Percentiles rank a stretch among this genome's conserved stretches.
phyloP scores from a whole-genome alignment of 2,888 invertebrate species.

The Parthenolecanium corni region DNA sequence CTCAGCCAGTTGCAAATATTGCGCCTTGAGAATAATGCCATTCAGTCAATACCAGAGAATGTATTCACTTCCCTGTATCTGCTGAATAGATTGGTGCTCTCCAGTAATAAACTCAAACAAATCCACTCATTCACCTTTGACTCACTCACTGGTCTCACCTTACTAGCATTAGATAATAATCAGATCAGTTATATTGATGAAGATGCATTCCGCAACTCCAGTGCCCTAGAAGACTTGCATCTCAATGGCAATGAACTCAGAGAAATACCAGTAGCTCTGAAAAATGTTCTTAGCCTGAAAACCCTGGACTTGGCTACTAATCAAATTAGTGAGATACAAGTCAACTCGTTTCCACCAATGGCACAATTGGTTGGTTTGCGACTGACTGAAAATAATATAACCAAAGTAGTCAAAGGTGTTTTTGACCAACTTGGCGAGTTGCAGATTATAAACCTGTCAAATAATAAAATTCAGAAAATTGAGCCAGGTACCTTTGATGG shows the following conservation, averaged over 20 bases:
- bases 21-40: constrained; percentile 64
- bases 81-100: constrained; percentile 67
- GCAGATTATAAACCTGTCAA: constrained; percentile 69
- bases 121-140: constrained; percentile 65
- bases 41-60: constrained; percentile 64
- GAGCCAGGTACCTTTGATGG: constrained; percentile 66
- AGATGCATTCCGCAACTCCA: constrained; percentile 64
- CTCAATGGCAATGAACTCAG: constrained; percentile 68
- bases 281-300: constrained; percentile 61
- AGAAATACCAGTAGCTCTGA: constrained; percentile 56
- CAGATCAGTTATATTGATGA: constrained; percentile 61
- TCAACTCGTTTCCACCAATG: constrained; percentile 68
- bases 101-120: constrained; percentile 63
- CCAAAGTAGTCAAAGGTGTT: constrained; percentile 64
- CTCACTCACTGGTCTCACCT: constrained; percentile 58
- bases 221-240: constrained; percentile 68
- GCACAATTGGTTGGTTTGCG: constrained; percentile 67
- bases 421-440: constrained; percentile 66
- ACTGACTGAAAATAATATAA: constrained; percentile 72
- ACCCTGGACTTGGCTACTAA: constrained; percentile 77
- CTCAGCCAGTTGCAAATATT: constrained; percentile 67
- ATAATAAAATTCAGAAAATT: constrained; percentile 68
- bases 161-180: constrained; percentile 69
- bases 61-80: constrained; percentile 64
- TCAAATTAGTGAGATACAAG: constrained; percentile 62